Conservation (phyloP, 2,888 invertebrate genomes). For the Syritta pipiens region DNA sequence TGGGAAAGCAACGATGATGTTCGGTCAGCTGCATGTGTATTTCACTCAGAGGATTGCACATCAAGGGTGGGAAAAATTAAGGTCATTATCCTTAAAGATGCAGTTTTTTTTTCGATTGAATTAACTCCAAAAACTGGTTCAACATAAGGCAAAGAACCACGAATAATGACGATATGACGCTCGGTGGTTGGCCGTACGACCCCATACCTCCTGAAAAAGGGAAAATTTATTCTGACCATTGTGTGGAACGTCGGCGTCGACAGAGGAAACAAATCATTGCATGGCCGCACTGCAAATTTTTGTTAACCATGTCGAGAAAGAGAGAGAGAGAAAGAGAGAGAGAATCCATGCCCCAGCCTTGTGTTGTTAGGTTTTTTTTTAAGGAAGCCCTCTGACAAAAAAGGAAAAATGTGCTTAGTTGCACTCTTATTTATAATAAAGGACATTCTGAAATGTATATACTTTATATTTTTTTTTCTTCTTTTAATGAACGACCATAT, state of each 20-base stretch:
- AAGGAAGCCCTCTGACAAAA: conserved; percentile 16
- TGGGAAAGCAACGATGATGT: conserved; percentile 7
- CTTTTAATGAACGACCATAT: conserved; percentile 62
- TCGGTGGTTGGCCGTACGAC: conserved; percentile 35
- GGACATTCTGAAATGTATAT: conserved; percentile 63
- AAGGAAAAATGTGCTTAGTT: conserved; percentile 52
- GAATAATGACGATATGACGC: conserved; percentile 26
- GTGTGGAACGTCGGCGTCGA: conserved; percentile 2
- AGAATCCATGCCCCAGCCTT: conserved; percentile 56
- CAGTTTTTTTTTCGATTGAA: too few relatives aligned
- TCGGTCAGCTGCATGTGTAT: conserved; percentile 16
- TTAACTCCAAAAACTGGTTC: conserved; percentile 25
- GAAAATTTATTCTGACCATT: conserved; percentile 21
- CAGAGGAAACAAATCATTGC: background rate
- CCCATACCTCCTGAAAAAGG: too few relatives aligned
- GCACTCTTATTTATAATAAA: conserved; percentile 66
- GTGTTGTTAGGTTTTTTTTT: conserved; percentile 58
- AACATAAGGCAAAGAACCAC: conserved; percentile 31
- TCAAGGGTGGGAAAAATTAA: background rate
- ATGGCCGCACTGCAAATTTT: conserved; percentile 57
- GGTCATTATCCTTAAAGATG: conserved; percentile 51
- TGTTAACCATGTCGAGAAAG: conserved; percentile 33
- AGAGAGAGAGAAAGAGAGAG: too few relatives aligned
- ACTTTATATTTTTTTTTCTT: conserved; percentile 55
- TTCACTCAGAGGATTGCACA: background rate